Conservation (phyloP, 2,888 invertebrate genomes). For the Polydrusus tereticollis region DNA sequence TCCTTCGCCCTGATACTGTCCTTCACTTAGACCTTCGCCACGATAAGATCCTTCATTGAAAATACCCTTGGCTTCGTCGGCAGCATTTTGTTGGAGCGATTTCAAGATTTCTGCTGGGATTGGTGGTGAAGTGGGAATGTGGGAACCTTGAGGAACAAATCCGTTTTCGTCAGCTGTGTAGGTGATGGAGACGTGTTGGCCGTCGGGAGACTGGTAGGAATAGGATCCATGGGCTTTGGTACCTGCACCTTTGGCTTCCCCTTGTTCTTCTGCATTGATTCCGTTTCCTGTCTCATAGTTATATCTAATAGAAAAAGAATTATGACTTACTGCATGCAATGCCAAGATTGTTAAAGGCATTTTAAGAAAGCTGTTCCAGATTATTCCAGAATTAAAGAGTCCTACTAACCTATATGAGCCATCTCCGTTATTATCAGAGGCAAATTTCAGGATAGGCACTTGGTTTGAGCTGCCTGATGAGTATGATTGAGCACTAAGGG, state of each 20-base stretch:
- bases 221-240: conserved; percentile 53
- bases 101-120: conserved; percentile 71
- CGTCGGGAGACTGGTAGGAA: conserved; percentile 57
- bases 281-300: conserved; percentile 72
- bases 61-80: conserved; percentile 53
- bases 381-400: background rate
- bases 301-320: conserved; percentile 22
- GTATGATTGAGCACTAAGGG: background rate
- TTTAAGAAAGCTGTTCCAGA: background rate
- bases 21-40: conserved; percentile 39
- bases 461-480: conserved; percentile 22
- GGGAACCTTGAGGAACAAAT: conserved; percentile 70
- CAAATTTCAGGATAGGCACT: conserved; percentile 54
- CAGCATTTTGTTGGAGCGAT: conserved; percentile 52
- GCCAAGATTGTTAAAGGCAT: background rate
- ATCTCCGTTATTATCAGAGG: conserved; percentile 59
- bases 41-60: conserved; percentile 42
- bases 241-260: conserved; percentile 43
- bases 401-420: conserved; percentile 55
- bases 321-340: background rate
- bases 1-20: conserved; percentile 33
- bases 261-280: conserved; percentile 64
- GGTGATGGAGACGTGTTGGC: conserved; percentile 63
- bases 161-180: conserved; percentile 73
- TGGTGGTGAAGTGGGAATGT: conserved; percentile 72